Evolutionary conservation across 2,888 invertebrate species (phyloP).

Genomic region (Lycaena phlaeas): DNA sequence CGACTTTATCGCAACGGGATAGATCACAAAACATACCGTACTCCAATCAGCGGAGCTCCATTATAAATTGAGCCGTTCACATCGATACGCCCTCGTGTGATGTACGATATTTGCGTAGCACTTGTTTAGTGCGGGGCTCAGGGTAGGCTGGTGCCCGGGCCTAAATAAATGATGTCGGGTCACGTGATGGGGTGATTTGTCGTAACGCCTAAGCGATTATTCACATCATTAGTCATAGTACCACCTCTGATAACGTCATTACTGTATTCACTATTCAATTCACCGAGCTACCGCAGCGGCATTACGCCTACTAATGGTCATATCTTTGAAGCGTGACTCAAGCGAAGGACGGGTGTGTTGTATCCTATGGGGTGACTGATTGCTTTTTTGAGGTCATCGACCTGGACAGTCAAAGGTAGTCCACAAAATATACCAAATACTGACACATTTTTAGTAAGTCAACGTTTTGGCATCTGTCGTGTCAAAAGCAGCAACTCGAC

Average conservation of each 20-base stretch:
- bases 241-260: constrained; percentile 61
- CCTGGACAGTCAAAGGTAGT: no score
- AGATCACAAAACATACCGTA: constrained; percentile 25
- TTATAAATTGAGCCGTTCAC: constrained; percentile 27
- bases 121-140: constrained; percentile 12
- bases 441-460: no score
- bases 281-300: background rate
- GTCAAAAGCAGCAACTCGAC: no score
- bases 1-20: constrained; percentile 19
- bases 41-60: constrained; percentile 24
- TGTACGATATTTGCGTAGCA: constrained; percentile 12
- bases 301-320: background rate
- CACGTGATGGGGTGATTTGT: constrained; percentile 66
- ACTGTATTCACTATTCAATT: constrained; percentile 8
- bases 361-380: background rate
- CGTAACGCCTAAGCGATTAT: constrained; percentile 58
- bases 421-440: no score
- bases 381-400: no score
- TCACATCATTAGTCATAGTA: constrained; percentile 64
- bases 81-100: constrained; percentile 11
- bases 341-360: background rate
- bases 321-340: constrained; percentile 2
- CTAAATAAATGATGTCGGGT: constrained; percentile 48
- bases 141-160: constrained; percentile 12
- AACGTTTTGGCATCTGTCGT: no score